Base-by-base conservation (phyloP, 2,888 invertebrate species). In the Malacosoma neustria region DNA sequence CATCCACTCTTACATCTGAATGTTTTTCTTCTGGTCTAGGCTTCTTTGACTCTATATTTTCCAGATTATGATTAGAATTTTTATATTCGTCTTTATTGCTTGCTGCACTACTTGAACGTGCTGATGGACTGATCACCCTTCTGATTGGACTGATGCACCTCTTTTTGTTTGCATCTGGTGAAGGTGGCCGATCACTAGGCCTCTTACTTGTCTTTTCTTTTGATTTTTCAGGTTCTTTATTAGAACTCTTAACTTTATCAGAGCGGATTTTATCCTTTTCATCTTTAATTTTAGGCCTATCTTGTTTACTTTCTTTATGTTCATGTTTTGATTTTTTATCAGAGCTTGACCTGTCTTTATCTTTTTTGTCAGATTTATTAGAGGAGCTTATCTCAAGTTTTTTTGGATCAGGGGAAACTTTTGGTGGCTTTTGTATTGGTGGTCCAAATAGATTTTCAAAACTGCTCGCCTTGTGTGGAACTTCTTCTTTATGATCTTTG, bases 371-470 rank as follows among this genome's bases (percentile, higher is more conserved):
- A 6, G 81, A 56, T 48, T 80, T 80, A 29, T 68, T 50, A 42
- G 66, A 51, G 33, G 71, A 61, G 55, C 48, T 70, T 48, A 56
- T 68, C 37, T 74, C 74, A 36, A 65, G 61, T 62, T 89, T 91
- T 52, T 90, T 90, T 14, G 88, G 87, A 45, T 92, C 92, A 9
- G 91, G 89, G 4, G 90, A 90, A 22, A 89, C 82, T 76, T 92
- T 93, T 2, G 90, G 84, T 29, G 91, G 91, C 64, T 94, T 94
- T 40, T 91, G 91, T 51, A 96, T 91, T 0, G 95, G 94, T 13
- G 92, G 87, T 0, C 96, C 96, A 81, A 96, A 96, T 32, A 96
- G 79, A 54, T 91, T 92, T 34, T 91, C 91, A 72, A 96, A 96
- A 43, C 91, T 89, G 56, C 89, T 89, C 4, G 84, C 76, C 64